These are phyloP conservation scores for Sapajus apella DNA, from an alignment of 2,113 vertebrate species.

Conservation along the genomic window DNA sequence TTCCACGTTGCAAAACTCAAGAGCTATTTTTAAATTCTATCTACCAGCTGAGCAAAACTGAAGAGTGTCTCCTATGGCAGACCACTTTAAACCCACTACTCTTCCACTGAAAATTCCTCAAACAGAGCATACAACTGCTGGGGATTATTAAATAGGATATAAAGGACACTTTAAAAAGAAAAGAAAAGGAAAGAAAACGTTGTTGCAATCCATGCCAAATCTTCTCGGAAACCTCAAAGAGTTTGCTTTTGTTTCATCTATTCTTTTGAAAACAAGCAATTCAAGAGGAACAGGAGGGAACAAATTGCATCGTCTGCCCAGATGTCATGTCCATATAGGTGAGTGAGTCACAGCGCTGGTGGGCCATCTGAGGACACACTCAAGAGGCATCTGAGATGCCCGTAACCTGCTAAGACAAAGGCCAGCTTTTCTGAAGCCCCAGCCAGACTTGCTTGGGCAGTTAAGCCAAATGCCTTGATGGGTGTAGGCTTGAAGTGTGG, in stretches of 20 bases:
- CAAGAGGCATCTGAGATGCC: constrained; percentile 49
- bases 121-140: not conserved
- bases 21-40: constrained; percentile 73
- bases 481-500: not conserved
- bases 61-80: not conserved
- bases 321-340: constrained; percentile 44
- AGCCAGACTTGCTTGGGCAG: constrained; percentile 73
- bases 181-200: not conserved
- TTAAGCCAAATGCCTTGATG: not conserved
- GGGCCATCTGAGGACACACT: constrained; percentile 24
- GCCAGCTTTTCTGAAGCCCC: constrained; percentile 55
- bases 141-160: not conserved
- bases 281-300: not conserved
- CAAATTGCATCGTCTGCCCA: constrained; percentile 26
- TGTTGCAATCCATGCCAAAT: not conserved
- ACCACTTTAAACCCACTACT: not conserved
- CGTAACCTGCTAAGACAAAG: constrained; percentile 65
- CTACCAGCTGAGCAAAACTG: constrained; percentile 50
- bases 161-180: not conserved
- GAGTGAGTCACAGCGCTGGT: constrained; percentile 50
- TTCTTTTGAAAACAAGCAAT: constrained; percentile 50
- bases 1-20: not conserved
- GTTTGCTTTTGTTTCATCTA: constrained; percentile 35
- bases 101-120: not conserved
- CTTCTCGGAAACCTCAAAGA: constrained; percentile 26